Evolutionary conservation across 2,888 invertebrate species (phyloP), one percentile per base, ranked within the genome.

Genomic region (Strigamia crassipes): DNA sequence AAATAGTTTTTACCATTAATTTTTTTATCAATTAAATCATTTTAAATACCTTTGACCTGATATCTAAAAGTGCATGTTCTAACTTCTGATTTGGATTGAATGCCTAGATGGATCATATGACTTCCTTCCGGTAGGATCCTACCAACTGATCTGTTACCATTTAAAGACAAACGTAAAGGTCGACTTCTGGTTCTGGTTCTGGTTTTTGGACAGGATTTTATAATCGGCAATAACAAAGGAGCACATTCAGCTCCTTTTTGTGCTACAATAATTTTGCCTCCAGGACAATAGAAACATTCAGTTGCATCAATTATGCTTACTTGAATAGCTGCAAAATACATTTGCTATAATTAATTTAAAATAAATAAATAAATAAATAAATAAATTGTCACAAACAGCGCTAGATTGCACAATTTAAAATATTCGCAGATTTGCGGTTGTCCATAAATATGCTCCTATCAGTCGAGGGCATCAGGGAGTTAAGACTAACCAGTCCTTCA

Each of bases 21-120:
- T 46, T 46, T n/a, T 12, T 10, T 10, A 46, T 61, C 1, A 61
- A 61, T 18, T 5, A 3, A 34, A 38, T 18, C 5, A 13, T 3
- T 79, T 21, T n/a, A 15, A 27, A 27, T 27, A 79, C 79, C 79
- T 79, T 79, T 79, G 4, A 79, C 46, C 9, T 79, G 38, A 46
- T 79, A 79, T 42, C 41, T 79, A 42, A 79, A 79, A 18, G 18
- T 18, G 41, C 79, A 79, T 0, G 79, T 2, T 1, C n/a, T 21
- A 42, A 42, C 42, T 4, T n/a, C 1, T 21, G 15, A 8, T 0
- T 34, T 4, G 18, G 38, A 23, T 42, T 79, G 38, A 9, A 79
- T 9, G 23, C 18, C 9, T 27, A 79, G 21, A 41, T 18, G 8
- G 1, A 79, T 46, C 0, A n/a, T 79, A 10, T 79, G 79, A 41